phyloP scores from a whole-genome alignment of 2,888 invertebrate genomes.

The Lasioglossum marginatum region DNA sequence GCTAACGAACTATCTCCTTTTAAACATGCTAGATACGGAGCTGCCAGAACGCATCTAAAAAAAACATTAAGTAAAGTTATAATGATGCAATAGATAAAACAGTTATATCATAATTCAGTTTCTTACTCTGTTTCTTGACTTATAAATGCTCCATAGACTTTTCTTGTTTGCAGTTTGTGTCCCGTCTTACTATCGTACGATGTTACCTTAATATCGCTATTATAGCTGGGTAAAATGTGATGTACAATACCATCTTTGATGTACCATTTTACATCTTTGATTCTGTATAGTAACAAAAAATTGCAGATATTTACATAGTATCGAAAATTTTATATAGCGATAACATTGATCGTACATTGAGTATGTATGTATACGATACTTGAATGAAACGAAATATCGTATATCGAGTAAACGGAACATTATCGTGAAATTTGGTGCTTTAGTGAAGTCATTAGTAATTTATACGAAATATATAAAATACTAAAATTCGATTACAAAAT shows the following conservation, averaged over 20 bases:
- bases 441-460: neutral
- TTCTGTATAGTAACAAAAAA: conserved; percentile 64
- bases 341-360: conserved; percentile 1
- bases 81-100: neutral
- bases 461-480: neutral
- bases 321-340: neutral
- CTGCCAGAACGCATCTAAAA: conserved; percentile 88
- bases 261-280: conserved; percentile 82
- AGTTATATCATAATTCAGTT: neutral
- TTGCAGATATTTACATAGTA: neutral
- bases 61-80: conserved; percentile 32
- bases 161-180: conserved; percentile 80
- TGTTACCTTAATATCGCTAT: conserved; percentile 81
- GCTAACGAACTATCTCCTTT: conserved; percentile 85
- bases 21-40: conserved; percentile 88
- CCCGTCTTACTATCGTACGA: conserved; percentile 83
- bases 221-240: conserved; percentile 82
- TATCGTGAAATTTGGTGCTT: conserved; percentile 14
- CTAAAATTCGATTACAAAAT: neutral
- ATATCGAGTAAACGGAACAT: conserved; percentile 11
- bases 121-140: conserved; percentile 80
- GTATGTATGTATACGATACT: conserved; percentile 17
- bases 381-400: conserved; percentile 1
- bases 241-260: conserved; percentile 82
- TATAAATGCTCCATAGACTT: conserved; percentile 79